Base-by-base conservation (phyloP, 2,888 invertebrate species). In the Dicyrtomina minuta region DNA sequence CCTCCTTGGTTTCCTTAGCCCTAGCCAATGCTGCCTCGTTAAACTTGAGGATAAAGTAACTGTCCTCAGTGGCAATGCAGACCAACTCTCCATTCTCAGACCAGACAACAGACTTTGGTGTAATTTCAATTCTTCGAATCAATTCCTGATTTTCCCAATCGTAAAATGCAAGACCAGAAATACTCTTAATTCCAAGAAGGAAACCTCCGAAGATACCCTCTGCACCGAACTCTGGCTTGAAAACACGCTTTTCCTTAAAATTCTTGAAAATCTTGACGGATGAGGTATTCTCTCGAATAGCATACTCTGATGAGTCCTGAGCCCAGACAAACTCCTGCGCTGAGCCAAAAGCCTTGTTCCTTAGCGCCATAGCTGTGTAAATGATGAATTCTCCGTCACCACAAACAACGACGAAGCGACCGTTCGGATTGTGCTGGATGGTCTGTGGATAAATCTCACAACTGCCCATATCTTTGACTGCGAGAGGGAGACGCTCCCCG, bases 281-380 rank as follows among this genome's bases (percentile, higher is more conserved):
- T 62, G 92, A 92, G 56, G 91, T 91, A 69, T 91, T 92, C 82
- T 99, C 98, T 22, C 95, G 84, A 68, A 86, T 84, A 64, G 86
- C 87, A 79, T 87, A 88, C 73, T 97, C 93, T 55, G 94, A 95
- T 41, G 96, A 94, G 82, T 99, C 99, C 60, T 90, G 87, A 0
- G 96, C 95, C 99, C 99, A 99, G 0, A 98, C 98, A 81, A 99
- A 99, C 84, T 99, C 99, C 79, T 96, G 93, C 0, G 97, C 98
- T 13, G 93, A 90, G 0, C 99, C 99, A 81, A 98, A 99, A 1
- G 96, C 96, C 82, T 99, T 99, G 83, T 99, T 99, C 65, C 99
- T 86, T 74, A 99, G 84, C 0, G 98, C 98, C 96, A 99, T 97
- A 0, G 99, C 96, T 0, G 99, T 99, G 84, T 99, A 99, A 79